Conservation (phyloP, 2,797 vertebrate species). For the Setipinna tenuifilis region DNA sequence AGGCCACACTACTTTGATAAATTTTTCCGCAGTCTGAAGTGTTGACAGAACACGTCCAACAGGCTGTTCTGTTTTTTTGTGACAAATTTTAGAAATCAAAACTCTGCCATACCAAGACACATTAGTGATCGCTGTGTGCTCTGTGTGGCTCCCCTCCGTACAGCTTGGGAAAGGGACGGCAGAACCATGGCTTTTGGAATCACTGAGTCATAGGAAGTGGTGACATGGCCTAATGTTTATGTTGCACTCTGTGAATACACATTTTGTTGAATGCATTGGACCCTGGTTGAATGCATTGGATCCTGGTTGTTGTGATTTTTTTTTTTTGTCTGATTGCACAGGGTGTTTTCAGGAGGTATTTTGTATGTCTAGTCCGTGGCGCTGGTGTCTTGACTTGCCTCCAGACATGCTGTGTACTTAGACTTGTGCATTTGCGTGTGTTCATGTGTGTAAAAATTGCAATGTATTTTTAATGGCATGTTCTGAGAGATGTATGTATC, state of each 20-base stretch:
- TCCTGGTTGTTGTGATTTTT: not conserved
- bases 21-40: too few relatives aligned
- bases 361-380: not conserved
- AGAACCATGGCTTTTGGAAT: too few relatives aligned
- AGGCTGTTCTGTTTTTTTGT: too few relatives aligned
- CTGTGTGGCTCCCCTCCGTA: too few relatives aligned
- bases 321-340: not conserved
- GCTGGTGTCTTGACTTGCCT: not conserved
- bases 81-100: not conserved
- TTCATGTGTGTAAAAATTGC: not conserved
- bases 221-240: too few relatives aligned
- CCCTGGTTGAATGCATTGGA: too few relatives aligned
- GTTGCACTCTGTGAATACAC: not conserved
- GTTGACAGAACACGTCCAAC: too few relatives aligned
- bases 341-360: not conserved
- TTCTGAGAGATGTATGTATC: not conserved
- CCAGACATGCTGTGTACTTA: not conserved
- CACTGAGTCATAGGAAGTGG: too few relatives aligned
- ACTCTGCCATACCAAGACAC: not conserved
- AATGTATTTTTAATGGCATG: not conserved
- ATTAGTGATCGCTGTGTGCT: not conserved
- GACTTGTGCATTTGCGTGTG: not conserved
- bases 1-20: not conserved
- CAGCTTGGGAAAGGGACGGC: too few relatives aligned
- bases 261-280: too few relatives aligned